Evolutionary conservation across 2,888 invertebrate species (phyloP).

Genomic region (Fabriciana adippe): DNA sequence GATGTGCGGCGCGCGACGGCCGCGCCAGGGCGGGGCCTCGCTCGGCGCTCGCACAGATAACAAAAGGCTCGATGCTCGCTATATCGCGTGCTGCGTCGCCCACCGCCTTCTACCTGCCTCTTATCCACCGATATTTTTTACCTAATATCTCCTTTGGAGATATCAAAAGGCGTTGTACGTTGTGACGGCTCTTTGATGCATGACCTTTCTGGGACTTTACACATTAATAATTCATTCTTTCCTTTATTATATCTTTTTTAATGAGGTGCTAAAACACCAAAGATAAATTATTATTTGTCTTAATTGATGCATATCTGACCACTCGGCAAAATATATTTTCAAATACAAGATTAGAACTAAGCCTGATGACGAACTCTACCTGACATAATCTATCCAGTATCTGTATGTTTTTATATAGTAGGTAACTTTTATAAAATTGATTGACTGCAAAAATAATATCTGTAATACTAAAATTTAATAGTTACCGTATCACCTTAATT

Average conservation of each 20-base stretch:
- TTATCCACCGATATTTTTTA: constrained; percentile 41
- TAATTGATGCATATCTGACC: constrained; percentile 26
- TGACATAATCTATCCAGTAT: too few species aligned
- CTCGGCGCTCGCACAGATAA: constrained; percentile 59
- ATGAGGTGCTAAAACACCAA: constrained; percentile 42
- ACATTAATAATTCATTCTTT: constrained; percentile 42
- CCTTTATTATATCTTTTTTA: constrained; percentile 41
- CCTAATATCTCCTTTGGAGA: constrained; percentile 38
- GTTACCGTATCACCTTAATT: too few species aligned
- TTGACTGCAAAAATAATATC: too few species aligned
- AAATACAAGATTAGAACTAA: background rate
- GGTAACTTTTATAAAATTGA: too few species aligned
- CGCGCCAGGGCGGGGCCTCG: constrained; percentile 56
- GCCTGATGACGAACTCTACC: background rate
- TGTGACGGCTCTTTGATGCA: constrained; percentile 42
- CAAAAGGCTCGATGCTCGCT: constrained; percentile 55
- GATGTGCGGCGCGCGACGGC: constrained; percentile 43
- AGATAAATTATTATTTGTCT: constrained; percentile 33
- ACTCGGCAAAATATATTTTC: background rate
- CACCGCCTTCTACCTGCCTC: constrained; percentile 43
- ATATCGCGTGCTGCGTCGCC: constrained; percentile 33
- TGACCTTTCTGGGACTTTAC: constrained; percentile 40
- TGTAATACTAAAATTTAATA: too few species aligned
- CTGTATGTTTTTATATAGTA: too few species aligned
- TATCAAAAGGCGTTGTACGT: constrained; percentile 40